Base-by-base conservation (phyloP, 2,113 vertebrate genomes). In the Mesitornis unicolor region DNA sequence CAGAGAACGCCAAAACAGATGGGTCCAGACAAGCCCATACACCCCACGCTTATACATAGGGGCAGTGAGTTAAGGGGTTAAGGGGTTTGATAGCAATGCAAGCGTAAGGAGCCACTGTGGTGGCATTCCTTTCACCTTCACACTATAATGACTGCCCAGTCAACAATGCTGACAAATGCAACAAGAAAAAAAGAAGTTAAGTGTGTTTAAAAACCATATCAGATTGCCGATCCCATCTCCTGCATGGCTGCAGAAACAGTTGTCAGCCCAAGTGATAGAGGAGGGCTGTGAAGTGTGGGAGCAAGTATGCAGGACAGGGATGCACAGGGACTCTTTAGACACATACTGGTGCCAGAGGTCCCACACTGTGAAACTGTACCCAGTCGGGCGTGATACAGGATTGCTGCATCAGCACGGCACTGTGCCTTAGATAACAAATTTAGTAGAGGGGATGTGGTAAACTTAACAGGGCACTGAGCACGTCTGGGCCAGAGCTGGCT, bases 291-390 rank as follows among this genome's bases (percentile, higher is more conserved):
- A 65, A 92, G 90, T 51, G 94, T 95, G 68, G 96, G 95, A 95
- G 92, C 54, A 90, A 85, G 64, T 89, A 97, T 93, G 95, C 83
- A 77, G 60, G 50, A 74, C 75, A 53, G 86, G 73, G 47, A 68
- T 51, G 59, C 59, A 76, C 24, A 38, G 60, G 10, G 78, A 57
- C 79, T 92, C 48, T 73, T 47, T 51, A 93, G 83, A 56, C 42
- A 81, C 13, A 1, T 50, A 24, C 54, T 90, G 90, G 80, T 95
- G 95, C 95, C 94, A 93, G 90, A 95, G 68, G 59, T 94, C 92
- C 93, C 87, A 96, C 89, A 71, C 33, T 64, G 61, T 88, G 90
- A 96, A 96, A 95, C 63, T 35, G 26, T 79, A 96, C 74, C 90
- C 92, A 76, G 82, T 84, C 83, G 86, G 50, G 84, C 53, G 73